Evolutionary conservation across 2,113 vertebrate genomes (phyloP).

Genomic region (Desmodus rotundus): DNA sequence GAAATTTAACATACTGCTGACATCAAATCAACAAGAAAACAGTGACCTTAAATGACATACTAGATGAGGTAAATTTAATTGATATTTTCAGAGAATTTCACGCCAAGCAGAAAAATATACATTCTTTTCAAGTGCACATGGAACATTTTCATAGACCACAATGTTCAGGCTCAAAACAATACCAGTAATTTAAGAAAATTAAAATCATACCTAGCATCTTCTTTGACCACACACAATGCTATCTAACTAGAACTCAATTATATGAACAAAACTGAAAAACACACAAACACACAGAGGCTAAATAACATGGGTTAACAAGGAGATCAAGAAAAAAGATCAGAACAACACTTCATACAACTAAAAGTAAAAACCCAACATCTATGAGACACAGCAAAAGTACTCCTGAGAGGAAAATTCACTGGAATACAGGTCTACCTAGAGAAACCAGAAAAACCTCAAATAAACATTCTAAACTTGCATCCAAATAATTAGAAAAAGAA

Average conservation of each 20-base stretch:
- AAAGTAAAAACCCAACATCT: neutral
- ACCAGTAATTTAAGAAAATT: neutral
- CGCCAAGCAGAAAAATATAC: neutral
- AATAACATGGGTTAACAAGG: neutral
- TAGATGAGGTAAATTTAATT: neutral
- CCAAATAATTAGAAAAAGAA: neutral
- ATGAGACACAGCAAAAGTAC: neutral
- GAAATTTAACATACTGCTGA: neutral
- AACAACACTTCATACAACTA: neutral
- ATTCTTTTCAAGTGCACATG: neutral
- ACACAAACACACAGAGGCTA: neutral
- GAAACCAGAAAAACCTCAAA: neutral
- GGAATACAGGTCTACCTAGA: neutral
- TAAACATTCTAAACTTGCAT: neutral
- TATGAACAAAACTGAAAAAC: neutral
- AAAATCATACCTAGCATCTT: neutral
- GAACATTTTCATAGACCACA: neutral
- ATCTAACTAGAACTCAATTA: neutral
- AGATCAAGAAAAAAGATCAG: neutral
- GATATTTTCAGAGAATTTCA: neutral
- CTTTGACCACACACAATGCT: neutral
- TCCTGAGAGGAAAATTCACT: neutral
- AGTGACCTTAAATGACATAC: neutral
- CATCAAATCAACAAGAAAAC: neutral
- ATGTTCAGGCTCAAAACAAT: neutral